These are phyloP conservation scores for Maconellicoccus hirsutus DNA, from an alignment of 1,140 invertebrate genomes.

Conservation along the genomic window DNA sequence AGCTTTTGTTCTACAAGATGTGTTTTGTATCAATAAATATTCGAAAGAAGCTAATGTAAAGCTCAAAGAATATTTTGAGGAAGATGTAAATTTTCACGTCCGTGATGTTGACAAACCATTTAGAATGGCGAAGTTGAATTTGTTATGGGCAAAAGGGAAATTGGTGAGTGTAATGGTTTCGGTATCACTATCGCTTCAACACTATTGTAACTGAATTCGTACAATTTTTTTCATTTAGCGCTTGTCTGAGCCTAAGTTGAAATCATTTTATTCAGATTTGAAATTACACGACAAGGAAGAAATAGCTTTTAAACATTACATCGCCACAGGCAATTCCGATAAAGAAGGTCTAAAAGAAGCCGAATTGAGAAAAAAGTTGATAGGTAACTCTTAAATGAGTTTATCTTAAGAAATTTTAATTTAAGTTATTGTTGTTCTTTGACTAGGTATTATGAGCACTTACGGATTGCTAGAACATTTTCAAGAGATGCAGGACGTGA, in stretches of 20 bases:
- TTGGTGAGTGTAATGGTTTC: constrained; percentile 43
- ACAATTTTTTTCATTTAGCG: constrained; percentile 44
- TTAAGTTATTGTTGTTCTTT: constrained; percentile 25
- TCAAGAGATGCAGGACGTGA: constrained; percentile 47
- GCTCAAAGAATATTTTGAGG: constrained; percentile 23
- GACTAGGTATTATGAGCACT: constrained; percentile 58
- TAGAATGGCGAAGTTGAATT: constrained; percentile 71
- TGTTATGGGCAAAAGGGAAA: constrained; percentile 71
- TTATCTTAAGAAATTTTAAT: constrained; percentile 12
- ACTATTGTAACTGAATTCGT: background rate
- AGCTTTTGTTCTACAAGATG: background rate
- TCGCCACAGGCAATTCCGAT: constrained; percentile 64
- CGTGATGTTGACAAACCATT: constrained; percentile 61
- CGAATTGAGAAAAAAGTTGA: constrained; percentile 62
- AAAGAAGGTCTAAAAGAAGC: constrained; percentile 76
- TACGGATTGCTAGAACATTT: constrained; percentile 73
- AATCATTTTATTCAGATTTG: constrained; percentile 73
- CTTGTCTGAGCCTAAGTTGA: constrained; percentile 68
- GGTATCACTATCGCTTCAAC: constrained; percentile 24
- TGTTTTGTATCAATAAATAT: background rate
- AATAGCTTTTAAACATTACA: constrained; percentile 65
- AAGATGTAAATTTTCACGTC: constrained; percentile 33
- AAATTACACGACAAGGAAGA: constrained; percentile 89
- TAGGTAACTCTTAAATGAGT: constrained; percentile 38
- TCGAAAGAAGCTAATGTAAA: background rate